Base-by-base conservation (phyloP, 2,113 vertebrate species). In the Gracilinanus agilis region DNA sequence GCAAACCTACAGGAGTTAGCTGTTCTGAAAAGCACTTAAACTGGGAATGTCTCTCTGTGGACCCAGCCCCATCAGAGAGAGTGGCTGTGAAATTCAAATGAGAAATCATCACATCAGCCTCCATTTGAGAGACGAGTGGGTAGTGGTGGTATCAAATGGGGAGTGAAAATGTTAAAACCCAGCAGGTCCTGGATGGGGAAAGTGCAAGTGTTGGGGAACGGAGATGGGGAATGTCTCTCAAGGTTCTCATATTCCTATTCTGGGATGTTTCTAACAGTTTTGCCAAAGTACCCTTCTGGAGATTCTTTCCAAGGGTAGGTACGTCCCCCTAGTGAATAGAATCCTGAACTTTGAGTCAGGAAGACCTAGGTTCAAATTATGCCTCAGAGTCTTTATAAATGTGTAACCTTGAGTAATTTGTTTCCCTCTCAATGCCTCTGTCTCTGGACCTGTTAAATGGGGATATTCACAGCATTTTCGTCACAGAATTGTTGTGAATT, bases 231-330 rank as follows among this genome's bases (percentile, higher is more conserved):
- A 54, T 29, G 0, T 10, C 54, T 95, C 44, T 40, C 44, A 88
- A 16, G 89, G 89, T 23, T 75, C 27, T n/a, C 9, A 1, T 54
- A 8, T 34, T 91, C 44, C 53, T 24, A 29, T 67, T 91, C 92
- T 5, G 53, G 53, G 58, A 55, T 90, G 24, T 95, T 97, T 90
- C 44, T 55, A 34, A 89, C 53, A 44, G 3, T 9, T 58, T 94
- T 96, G 44, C 67, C 24, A 19, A 95, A 93, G 34, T 67, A 24
- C 2, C 23, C 88, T 23, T 92, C 25, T 83, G 29, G 27, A 10
- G 94, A 21, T 9, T 61, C 93, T 90, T 67, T 93, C 24, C 23
- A 44, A 61, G 83, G 88, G 12, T 24, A 25, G 89, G 61, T 23
- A 83, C 24, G 10, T 89, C 95, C 90, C 90, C 53, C 88, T 93